Evolutionary conservation across 2,888 invertebrate species (phyloP).

Genomic region (Stenurella melanura): DNA sequence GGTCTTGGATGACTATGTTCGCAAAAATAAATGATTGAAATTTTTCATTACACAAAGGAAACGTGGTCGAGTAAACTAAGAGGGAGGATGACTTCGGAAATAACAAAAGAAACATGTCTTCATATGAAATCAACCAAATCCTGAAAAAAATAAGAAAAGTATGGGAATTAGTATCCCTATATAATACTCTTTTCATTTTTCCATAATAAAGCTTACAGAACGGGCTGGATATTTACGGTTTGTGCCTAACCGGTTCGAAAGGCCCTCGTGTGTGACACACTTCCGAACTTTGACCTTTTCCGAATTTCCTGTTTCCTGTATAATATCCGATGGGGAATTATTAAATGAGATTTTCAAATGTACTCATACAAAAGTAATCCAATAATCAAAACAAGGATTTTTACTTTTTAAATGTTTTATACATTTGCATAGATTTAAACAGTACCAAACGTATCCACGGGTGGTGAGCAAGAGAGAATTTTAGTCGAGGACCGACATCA

Average conservation of each 20-base stretch:
- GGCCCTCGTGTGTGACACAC: conserved; percentile 37
- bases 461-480: no score
- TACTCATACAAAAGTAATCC: neutral
- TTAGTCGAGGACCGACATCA: no score
- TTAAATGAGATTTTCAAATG: conserved; percentile 23
- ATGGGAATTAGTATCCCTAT: conserved; percentile 5
- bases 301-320: conserved; percentile 42
- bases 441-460: no score
- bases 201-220: neutral
- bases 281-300: conserved; percentile 42
- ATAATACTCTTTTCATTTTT: neutral
- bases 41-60: conserved; percentile 23
- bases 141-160: neutral
- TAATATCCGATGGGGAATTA: conserved; percentile 27
- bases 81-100: neutral
- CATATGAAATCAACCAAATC: neutral
- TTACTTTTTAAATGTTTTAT: neutral
- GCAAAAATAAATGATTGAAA: conserved; percentile 8
- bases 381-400: neutral
- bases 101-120: conserved; percentile 22
- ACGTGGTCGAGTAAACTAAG: neutral
- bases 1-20: conserved; percentile 23
- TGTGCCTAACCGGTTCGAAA: conserved; percentile 20
- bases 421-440: no score
- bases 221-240: conserved; percentile 4